Evolutionary conservation across 1,140 invertebrate species (phyloP).

Genomic region (Bombus polaris): DNA sequence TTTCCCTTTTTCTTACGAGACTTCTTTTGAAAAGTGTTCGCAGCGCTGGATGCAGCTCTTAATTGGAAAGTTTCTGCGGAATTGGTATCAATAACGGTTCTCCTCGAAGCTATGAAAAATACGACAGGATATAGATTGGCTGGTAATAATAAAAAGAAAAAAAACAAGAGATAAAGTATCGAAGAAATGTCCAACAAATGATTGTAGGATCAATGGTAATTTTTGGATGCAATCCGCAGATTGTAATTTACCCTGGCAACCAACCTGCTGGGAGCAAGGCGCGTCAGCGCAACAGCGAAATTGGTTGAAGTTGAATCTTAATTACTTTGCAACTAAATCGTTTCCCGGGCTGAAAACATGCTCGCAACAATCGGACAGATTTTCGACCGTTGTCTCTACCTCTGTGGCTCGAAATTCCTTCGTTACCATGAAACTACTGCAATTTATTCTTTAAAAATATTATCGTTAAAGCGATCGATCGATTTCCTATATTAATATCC

Average conservation of each 20-base stretch:
- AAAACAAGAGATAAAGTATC: not conserved
- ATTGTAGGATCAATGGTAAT: not conserved
- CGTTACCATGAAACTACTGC: not conserved
- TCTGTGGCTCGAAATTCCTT: not conserved
- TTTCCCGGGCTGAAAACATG: not conserved
- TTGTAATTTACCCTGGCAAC: not conserved
- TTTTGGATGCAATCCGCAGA: not conserved
- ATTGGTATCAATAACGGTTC: not conserved
- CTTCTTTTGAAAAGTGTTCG: not conserved
- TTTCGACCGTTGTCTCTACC: not conserved
- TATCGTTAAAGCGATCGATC: not conserved
- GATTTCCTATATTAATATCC: not conserved
- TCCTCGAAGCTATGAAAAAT: not conserved
- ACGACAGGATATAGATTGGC: not conserved
- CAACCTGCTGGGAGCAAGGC: too few species aligned
- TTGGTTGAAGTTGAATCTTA: not conserved
- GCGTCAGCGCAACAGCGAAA: not conserved
- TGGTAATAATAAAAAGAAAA: not conserved
- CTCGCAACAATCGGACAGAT: too few species aligned
- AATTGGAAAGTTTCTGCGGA: not conserved
- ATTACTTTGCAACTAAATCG: conserved; percentile 10
- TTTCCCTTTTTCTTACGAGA: not conserved
- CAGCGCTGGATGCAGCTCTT: too few species aligned
- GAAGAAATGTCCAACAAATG: not conserved
- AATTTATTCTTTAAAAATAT: not conserved